Percentiles rank a stretch among this genome's conserved stretches.
Evolutionary conservation across 2,888 invertebrate genomes (phyloP).

Genomic region (Xanthia togata): DNA sequence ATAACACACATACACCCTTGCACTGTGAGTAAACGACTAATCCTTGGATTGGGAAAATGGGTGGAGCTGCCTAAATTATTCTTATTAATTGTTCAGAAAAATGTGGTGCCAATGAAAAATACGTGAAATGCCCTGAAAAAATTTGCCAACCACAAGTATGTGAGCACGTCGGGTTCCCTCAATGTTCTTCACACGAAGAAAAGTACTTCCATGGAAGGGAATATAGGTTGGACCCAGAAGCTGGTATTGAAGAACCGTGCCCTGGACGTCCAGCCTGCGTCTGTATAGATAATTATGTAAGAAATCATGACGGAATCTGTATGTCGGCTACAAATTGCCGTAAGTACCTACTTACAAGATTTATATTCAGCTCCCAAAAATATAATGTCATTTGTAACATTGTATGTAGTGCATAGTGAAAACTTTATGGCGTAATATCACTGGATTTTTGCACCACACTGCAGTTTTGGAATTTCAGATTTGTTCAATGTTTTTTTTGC

Average conservation of each 20-base stretch:
- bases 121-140: conserved; percentile 41
- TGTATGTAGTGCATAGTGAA: background rate
- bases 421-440: no score
- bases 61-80: no score
- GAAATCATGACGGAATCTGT: conserved; percentile 47
- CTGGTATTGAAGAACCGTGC: background rate
- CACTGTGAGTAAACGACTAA: background rate
- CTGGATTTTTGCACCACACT: no score
- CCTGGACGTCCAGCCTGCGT: conserved; percentile 44
- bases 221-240: background rate
- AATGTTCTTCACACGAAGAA: conserved; percentile 24
- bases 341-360: conserved; percentile 23
- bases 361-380: background rate
- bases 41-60: conserved; percentile 33
- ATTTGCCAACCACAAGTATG: conserved; percentile 51
- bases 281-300: conserved; percentile 44
- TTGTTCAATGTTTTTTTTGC: no score
- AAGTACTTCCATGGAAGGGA: conserved; percentile 2
- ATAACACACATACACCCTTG: no score
- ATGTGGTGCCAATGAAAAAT: conserved; percentile 52
- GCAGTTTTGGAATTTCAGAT: no score
- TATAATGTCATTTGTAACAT: background rate
- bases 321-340: conserved; percentile 35
- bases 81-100: conserved; percentile 13
- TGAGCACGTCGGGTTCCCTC: conserved; percentile 27